A percentile compares a stretch with the other conserved stretches of the same genome.
Conservation (phyloP, 2,888 invertebrate genomes). For the Platycheirus albimanus region DNA sequence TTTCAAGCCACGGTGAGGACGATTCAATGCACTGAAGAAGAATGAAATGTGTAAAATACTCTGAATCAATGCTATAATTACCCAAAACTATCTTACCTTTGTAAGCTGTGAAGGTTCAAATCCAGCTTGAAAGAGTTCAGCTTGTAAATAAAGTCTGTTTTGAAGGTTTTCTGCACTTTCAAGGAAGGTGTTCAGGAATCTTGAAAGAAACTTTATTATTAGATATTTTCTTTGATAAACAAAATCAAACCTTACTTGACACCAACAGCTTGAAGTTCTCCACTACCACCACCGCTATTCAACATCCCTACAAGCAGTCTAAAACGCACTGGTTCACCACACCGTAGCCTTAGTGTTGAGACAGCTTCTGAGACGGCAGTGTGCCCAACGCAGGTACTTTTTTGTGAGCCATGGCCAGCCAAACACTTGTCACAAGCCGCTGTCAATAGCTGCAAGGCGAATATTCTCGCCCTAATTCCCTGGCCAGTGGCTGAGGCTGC, state of each 20-base stretch:
- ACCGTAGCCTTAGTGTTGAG: conserved; percentile 92
- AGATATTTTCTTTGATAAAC: background rate
- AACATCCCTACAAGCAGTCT: conserved; percentile 95
- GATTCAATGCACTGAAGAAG: conserved; percentile 88
- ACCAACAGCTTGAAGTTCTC: conserved; percentile 90
- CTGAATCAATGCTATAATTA: no score
- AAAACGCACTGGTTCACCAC: conserved; percentile 96
- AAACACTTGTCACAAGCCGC: conserved; percentile 88
- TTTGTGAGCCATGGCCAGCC: conserved; percentile 80
- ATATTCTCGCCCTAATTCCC: conserved; percentile 91
- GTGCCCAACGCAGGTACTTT: conserved; percentile 88
- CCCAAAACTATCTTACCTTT: conserved; percentile 81
- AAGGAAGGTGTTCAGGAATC: conserved; percentile 92
- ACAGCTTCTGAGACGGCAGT: conserved; percentile 94
- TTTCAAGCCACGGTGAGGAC: conserved; percentile 86
- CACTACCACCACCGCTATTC: conserved; percentile 89
- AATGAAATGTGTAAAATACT: no score
- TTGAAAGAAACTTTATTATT: conserved; percentile 51
- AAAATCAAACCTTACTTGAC: conserved; percentile 83
- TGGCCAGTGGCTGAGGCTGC: conserved; percentile 95
- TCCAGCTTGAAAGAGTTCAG: conserved; percentile 92
- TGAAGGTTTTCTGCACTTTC: conserved; percentile 90
- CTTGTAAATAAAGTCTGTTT: conserved; percentile 92
- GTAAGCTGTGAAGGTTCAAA: conserved; percentile 85
- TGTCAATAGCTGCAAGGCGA: conserved; percentile 94